A percentile compares a stretch with the other conserved stretches of the same genome.
phyloP scores from a whole-genome alignment of 2,888 invertebrate genomes.

The Nephrotoma appendiculata region DNA sequence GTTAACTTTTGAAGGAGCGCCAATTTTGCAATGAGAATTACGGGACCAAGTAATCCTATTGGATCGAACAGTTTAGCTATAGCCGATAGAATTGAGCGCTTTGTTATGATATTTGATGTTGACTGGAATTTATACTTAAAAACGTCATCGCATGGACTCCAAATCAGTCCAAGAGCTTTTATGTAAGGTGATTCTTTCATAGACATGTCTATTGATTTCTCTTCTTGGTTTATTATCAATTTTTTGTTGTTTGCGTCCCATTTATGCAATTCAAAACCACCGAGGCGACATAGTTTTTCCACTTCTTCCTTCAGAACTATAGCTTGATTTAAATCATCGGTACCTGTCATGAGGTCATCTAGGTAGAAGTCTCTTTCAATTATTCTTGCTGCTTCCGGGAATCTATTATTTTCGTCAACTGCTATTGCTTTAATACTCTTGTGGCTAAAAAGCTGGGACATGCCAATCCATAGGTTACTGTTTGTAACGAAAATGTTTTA shows the following conservation, averaged over 20 bases:
- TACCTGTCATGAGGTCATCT: too few species aligned
- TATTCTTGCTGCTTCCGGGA: background rate
- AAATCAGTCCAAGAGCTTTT: background rate
- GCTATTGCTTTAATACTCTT: conserved; percentile 13
- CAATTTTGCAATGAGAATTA: background rate
- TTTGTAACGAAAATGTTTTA: conserved; percentile 11
- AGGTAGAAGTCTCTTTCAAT: too few species aligned
- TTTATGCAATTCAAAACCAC: background rate
- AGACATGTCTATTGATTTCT: too few species aligned
- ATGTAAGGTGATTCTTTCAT: too few species aligned
- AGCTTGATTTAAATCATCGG: background rate
- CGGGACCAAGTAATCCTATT: background rate
- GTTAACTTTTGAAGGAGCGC: too few species aligned
- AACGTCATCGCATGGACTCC: background rate
- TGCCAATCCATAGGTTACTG: conserved; percentile 15
- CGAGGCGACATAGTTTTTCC: background rate
- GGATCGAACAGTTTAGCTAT: background rate
- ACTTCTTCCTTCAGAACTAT: background rate
- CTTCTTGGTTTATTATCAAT: too few species aligned
- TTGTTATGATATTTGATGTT: background rate
- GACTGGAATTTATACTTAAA: background rate
- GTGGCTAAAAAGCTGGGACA: conserved; percentile 15
- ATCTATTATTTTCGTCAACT: background rate
- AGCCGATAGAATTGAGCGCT: background rate
- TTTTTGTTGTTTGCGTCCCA: background rate